phyloP scores from a whole-genome alignment of 2,113 vertebrate species.

The Oryzias celebensis region DNA sequence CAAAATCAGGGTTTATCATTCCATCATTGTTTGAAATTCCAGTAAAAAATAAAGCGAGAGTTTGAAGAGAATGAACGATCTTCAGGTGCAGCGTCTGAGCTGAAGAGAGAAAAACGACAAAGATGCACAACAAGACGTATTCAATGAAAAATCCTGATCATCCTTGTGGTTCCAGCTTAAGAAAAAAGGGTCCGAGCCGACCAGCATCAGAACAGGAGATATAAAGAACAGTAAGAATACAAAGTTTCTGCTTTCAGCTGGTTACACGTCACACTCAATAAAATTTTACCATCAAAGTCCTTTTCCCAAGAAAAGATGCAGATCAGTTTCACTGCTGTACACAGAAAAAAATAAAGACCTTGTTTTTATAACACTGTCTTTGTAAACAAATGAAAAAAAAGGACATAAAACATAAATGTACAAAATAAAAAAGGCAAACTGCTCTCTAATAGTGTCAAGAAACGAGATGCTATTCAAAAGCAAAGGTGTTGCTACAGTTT shows the following conservation, averaged over 20 bases:
- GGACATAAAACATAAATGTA: slow-evolving; percentile 42
- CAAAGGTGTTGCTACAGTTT: slow-evolving; percentile 44
- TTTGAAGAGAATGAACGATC: no score
- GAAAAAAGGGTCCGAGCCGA: slow-evolving; percentile 1
- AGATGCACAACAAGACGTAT: no score
- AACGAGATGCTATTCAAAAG: slow-evolving; percentile 46
- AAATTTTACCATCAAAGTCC: slow-evolving; percentile 56
- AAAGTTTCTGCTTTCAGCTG: slow-evolving; percentile 11
- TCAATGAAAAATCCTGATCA: no score
- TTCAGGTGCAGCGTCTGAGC: no score
- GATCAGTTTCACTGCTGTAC: slow-evolving; percentile 60
- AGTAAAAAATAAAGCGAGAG: no score
- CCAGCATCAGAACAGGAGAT: slow-evolving; percentile 16
- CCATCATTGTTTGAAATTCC: no score
- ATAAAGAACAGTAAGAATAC: slow-evolving; percentile 21
- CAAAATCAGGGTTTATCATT: no score
- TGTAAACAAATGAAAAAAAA: slow-evolving; percentile 47
- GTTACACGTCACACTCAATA: slow-evolving; percentile 49
- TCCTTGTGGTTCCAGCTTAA: neutral
- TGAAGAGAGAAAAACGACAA: no score
- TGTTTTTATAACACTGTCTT: slow-evolving; percentile 45
- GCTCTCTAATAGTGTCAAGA: slow-evolving; percentile 46
- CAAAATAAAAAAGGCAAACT: slow-evolving; percentile 44
- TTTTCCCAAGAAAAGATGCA: slow-evolving; percentile 69
- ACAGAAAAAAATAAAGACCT: slow-evolving; percentile 28